Base-by-base conservation (phyloP, 1,140 invertebrate species). In the Procambarus clarkii region DNA sequence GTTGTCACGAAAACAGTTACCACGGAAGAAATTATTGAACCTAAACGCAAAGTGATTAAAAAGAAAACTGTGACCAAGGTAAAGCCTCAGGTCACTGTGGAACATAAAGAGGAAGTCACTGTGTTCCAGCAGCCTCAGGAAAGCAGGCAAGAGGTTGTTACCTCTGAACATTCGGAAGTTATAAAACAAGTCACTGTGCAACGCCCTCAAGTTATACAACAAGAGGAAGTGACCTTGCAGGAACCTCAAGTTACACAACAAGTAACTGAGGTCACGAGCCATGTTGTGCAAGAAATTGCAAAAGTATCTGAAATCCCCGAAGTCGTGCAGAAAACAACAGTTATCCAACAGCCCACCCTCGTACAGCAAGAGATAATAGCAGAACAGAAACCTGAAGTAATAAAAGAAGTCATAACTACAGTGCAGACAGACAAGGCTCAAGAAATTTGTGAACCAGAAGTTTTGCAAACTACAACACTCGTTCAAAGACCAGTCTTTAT, bases 301-400 rank as follows among this genome's bases (percentile, higher is more conserved):
- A 64, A 77, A 24, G 48, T 77, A 11, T 84, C 87, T 46, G 84
- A 80, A 46, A 58, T 81, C 2, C 46, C 80, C 4, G 76, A 77
- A 71, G 84, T 85, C 11, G 48, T 86, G 60, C 44, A 82, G 80
- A 89, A 76, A 54, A 50, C 64, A 48, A 71, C 34, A 15, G 9
- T 71, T n/a, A 45, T 76, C 50, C 87, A 82, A 58, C 79, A 89
- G 9, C 78, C 78, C 9, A 89, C 87, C n/a, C 60, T 82, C 45
- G 64, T 74, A 54, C 45, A 88, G 69, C 80, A 93, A 88, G 77
- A 71, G 18, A 45, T 69, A 50, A 34, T 81, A 81, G n/a, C 50
- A 18, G 90, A 92, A 80, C 45, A 92, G 88, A 76, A 89, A 13
- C 79, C 60, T 18, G 87, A 82, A 24, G 60, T 71, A 1, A n/a